phyloP scores from a whole-genome alignment of 2,888 invertebrate species.

The Pedicia rivosa region DNA sequence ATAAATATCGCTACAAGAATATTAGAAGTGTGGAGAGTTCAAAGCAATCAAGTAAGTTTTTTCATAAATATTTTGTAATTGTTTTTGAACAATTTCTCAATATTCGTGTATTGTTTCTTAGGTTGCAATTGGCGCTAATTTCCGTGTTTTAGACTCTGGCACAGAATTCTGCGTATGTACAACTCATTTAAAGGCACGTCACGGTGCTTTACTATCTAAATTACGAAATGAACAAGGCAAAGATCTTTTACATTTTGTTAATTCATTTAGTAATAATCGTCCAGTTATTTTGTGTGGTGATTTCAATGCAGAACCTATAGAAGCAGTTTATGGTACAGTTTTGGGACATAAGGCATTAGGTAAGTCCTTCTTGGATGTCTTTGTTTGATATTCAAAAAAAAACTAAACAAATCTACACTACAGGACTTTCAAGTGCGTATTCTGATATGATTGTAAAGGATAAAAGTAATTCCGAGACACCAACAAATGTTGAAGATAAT shows the following conservation, averaged over 20 bases:
- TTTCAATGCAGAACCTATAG: slow-evolving; percentile 58
- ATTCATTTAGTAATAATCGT: slow-evolving; percentile 30
- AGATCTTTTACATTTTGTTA: slow-evolving; percentile 42
- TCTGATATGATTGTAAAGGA: slow-evolving; percentile 25
- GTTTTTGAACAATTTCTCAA: too few relatives aligned
- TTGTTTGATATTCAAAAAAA: too few relatives aligned
- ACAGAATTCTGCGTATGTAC: slow-evolving; percentile 48
- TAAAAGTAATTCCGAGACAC: not conserved
- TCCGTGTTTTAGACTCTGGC: slow-evolving; percentile 37
- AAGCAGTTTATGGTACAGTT: slow-evolving; percentile 49
- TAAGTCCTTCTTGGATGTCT: too few relatives aligned
- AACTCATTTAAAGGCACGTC: slow-evolving; percentile 58
- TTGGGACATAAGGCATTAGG: slow-evolving; percentile 29
- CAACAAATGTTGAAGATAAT: slow-evolving; percentile 14
- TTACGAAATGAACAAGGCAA: slow-evolving; percentile 55
- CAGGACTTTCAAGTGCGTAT: slow-evolving; percentile 34
- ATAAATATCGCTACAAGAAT: slow-evolving; percentile 39
- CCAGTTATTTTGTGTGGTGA: slow-evolving; percentile 56
- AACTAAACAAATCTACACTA: too few relatives aligned
- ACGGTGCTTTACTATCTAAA: slow-evolving; percentile 46
- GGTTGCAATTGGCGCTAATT: slow-evolving; percentile 41
- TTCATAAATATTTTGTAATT: too few relatives aligned
- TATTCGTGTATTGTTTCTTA: too few relatives aligned
- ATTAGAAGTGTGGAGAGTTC: slow-evolving; percentile 54
- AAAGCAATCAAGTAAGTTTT: slow-evolving; percentile 58